Evolutionary conservation across 2,888 invertebrate species (phyloP), one percentile per base, ranked within the genome.

Genomic region (Mythimna lalbum): DNA sequence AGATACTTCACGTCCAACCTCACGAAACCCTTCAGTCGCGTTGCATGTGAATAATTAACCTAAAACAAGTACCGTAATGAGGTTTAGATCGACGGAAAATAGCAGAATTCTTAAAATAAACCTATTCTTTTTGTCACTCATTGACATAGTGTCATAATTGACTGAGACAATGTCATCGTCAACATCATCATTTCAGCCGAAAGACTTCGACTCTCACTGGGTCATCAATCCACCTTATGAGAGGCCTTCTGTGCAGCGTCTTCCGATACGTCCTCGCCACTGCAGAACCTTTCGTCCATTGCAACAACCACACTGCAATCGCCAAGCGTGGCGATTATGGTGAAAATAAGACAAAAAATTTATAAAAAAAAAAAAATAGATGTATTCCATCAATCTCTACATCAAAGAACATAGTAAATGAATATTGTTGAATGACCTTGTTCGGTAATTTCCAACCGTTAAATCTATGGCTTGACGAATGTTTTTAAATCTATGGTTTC

Each of bases 1-100:
- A 99, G 97, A 95, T 99, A 99, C 90, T 98, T 98, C 87, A 98
- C 97, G 93, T 99, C 99, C 90, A 99, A 97, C 82, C 98, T 97
- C 4, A 98, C 98, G 92, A 99, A 99, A 47, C 99, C 99, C 87
- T 97, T 97, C 56, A 98, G 96, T 69, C 98, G 96, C 19, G 95
- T 90, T 10, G 98, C 97, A 81, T 98, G 98, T 0, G 98, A 97
- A 89, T 99, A 98, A 84, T 98, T 97, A 7, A 96, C 96, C 96
- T 96, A 87, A 73, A 92, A 92, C 70, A 62, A 31, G 14, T 19
- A 69, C 7, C 7, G 3, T 33, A 65, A 7, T 68, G 17, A 27
- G 33, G 2, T 27, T 36, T 19, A 49, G 0, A 2, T 56, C n/a
- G 5, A 19, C 12, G 9, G 12, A 55, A 17, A 4, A n/a, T 31